Percentiles rank a stretch among this genome's conserved stretches.
phyloP scores from a whole-genome alignment of 2,888 invertebrate genomes.

The Parnassius mnemosyne region DNA sequence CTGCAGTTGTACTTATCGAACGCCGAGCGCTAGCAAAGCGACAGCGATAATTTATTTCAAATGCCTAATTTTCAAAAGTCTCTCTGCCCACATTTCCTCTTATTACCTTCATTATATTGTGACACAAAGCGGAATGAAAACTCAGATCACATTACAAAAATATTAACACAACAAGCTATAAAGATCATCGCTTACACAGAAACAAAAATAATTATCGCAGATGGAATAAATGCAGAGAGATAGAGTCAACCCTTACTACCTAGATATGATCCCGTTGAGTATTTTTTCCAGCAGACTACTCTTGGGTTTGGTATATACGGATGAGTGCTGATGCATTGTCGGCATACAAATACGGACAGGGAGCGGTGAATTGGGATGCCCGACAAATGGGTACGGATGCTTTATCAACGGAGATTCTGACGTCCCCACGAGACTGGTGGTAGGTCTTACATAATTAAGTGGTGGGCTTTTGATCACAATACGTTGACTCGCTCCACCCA shows the following conservation, averaged over 20 bases:
- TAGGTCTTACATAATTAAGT: slow-evolving; percentile 46
- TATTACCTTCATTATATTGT: no score
- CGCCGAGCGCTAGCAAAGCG: no score
- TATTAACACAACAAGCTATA: no score
- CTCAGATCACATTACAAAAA: no score
- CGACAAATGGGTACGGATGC: slow-evolving; percentile 69
- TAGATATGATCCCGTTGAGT: slow-evolving; percentile 59
- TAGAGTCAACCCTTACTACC: slow-evolving; percentile 25
- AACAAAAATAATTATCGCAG: no score
- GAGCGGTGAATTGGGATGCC: slow-evolving; percentile 43
- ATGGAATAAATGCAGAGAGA: neutral
- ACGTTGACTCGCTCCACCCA: slow-evolving; percentile 61
- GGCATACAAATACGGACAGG: slow-evolving; percentile 65
- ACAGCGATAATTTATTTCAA: no score
- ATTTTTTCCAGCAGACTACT: slow-evolving; percentile 60
- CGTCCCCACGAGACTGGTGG: slow-evolving; percentile 62
- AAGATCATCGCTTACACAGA: no score
- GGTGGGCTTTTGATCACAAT: slow-evolving; percentile 54
- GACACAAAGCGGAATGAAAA: no score
- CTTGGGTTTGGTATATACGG: slow-evolving; percentile 46
- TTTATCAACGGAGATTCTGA: slow-evolving; percentile 57
- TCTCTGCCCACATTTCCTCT: no score
- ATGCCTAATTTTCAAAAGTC: no score
- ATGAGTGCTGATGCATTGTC: slow-evolving; percentile 40
- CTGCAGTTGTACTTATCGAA: no score